Base-by-base conservation (phyloP, 1,140 invertebrate species). In the Listronotus bonariensis region DNA sequence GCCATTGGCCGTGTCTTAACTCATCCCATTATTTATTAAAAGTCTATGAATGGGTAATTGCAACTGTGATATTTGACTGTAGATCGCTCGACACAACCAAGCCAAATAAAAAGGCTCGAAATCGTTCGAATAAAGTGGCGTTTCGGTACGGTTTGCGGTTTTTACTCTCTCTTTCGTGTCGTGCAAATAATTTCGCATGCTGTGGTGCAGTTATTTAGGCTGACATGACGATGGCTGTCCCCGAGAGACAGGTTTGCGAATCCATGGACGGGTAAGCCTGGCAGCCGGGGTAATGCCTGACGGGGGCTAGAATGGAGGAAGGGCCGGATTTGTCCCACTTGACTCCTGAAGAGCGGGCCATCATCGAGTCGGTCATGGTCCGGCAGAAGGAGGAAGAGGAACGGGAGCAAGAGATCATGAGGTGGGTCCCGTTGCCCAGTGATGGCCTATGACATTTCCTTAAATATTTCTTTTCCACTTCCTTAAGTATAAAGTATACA, bases 381-480 rank as follows among this genome's bases (percentile, higher is more conserved):
- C 85, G 97, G 68, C 96, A 99, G 81, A 91, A 92, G 80, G 92
- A 95, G 79, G 97, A 99, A 84, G 97, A 99, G 82, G 92, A 95
- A 78, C 88, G 91, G 72, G 96, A 98, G 80, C 90, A 92, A 79
- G 92, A 96, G 81, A 92, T 96, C 79, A 91, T 97, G 87, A 93
- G 92, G 94, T 97, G 81, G 41, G 45, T 41, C 26, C 14, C 17
- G 1, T 15, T 36, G 51, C 18, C 26, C 3, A n/a, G 9, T 14
- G 2, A n/a, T 51, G 18, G n/a, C 31, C 26, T 32, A 18, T 26
- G 18, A 20, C 17, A 45, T 17, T 45, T 36, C 5, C 20, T 26
- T 26, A 26, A 26, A 26, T 26, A 26, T 5, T 26, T 26, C n/a
- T 26, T 5, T 26, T 5, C 20, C 20, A 26, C 20, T 5, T 26